A percentile compares a stretch with the other conserved stretches of the same genome.
These are phyloP conservation scores for Helicoverpa armigera DNA, from an alignment of 1,140 invertebrate genomes.

Conservation along the genomic window DNA sequence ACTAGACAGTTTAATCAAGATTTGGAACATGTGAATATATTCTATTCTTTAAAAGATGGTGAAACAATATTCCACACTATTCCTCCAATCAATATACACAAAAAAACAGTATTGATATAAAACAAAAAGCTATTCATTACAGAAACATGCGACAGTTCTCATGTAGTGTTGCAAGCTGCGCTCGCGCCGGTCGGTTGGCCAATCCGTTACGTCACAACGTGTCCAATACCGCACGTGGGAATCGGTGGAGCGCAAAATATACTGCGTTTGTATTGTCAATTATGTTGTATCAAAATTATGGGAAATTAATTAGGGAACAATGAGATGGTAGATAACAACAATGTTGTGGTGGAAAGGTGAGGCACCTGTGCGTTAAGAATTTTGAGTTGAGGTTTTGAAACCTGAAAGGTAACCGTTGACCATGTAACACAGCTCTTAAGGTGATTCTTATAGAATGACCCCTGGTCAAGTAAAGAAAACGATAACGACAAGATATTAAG, in stretches of 20 bases:
- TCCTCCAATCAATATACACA: neutral
- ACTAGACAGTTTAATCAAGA: no score
- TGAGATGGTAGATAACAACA: no score
- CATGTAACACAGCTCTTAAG: no score
- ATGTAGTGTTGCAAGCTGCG: conserved; percentile 23
- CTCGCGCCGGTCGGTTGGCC: conserved; percentile 21
- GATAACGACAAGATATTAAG: no score
- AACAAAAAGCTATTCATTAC: neutral
- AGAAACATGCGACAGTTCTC: conserved; percentile 29
- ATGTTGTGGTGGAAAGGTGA: no score
- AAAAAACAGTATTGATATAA: neutral
- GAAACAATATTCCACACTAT: neutral
- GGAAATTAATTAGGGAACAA: neutral
- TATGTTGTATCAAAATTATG: neutral
- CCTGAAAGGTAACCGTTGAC: no score
- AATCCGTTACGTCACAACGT: conserved; percentile 22
- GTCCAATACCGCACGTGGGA: conserved; percentile 31
- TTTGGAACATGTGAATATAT: no score
- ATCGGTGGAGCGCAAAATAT: neutral
- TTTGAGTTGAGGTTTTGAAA: no score
- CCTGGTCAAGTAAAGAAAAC: no score
- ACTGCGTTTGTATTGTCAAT: neutral
- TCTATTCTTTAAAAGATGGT: neutral
- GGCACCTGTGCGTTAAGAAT: no score
- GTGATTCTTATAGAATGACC: no score